Percentiles rank a stretch among this genome's conserved stretches.
Evolutionary conservation across 2,797 vertebrate genomes (phyloP).

Genomic region (Rhinophrynus dorsalis): DNA sequence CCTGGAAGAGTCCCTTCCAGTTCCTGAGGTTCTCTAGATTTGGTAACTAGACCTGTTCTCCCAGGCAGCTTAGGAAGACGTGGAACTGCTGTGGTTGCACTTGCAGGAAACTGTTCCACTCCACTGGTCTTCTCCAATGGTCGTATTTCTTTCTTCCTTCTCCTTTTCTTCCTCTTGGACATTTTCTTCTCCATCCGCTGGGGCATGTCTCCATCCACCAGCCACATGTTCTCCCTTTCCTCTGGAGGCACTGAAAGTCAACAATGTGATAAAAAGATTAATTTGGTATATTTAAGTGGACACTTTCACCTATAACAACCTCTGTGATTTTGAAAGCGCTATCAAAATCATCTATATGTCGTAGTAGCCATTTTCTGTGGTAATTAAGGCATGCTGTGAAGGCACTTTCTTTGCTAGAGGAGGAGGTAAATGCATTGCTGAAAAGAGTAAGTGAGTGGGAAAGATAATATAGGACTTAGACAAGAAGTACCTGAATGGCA

Average conservation of each 20-base stretch:
- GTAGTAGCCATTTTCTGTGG: no score
- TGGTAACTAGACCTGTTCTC: slow-evolving; percentile 80
- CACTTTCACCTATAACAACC: no score
- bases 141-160: slow-evolving; percentile 81
- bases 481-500: no score
- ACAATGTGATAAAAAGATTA: no score
- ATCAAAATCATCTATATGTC: no score
- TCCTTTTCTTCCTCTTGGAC: slow-evolving; percentile 78
- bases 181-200: slow-evolving; percentile 82
- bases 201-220: slow-evolving; percentile 87
- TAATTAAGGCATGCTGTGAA: no score
- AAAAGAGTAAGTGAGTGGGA: no score
- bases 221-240: slow-evolving; percentile 83
- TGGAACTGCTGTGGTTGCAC: slow-evolving; percentile 74
- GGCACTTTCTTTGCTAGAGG: no score
- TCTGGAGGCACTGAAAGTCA: slow-evolving; percentile 80
- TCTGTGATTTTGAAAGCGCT: no score
- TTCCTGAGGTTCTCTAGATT: slow-evolving; percentile 56
- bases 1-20: slow-evolving; percentile 71
- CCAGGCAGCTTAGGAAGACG: slow-evolving; percentile 85
- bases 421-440: no score
- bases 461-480: no score
- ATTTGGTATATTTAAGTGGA: no score
- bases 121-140: slow-evolving; percentile 54
- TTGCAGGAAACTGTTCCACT: slow-evolving; percentile 50